These are phyloP conservation scores for Procambarus virginalis DNA, from an alignment of 1,140 invertebrate species.

Conservation along the genomic window DNA sequence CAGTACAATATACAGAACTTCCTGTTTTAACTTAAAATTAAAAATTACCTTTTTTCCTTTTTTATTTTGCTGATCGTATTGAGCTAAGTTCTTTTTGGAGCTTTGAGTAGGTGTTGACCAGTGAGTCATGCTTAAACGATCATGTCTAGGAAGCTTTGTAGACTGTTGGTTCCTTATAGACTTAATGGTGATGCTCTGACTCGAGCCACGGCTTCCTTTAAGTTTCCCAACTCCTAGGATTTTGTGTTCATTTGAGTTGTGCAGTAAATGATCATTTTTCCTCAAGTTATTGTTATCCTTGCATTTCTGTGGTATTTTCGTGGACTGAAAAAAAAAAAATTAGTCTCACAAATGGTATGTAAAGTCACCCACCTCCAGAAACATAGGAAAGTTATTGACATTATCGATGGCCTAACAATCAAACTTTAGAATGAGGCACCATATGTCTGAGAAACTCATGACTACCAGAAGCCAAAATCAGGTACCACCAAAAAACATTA, in stretches of 20 bases:
- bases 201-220: neutral
- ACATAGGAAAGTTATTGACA: too few species aligned
- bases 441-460: too few species aligned
- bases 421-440: too few species aligned
- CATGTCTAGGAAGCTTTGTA: neutral
- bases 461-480: too few species aligned
- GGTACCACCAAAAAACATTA: too few species aligned
- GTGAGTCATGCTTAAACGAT: neutral
- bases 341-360: too few species aligned
- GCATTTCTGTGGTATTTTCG: neutral
- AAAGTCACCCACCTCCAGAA: too few species aligned
- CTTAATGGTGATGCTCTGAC: neutral
- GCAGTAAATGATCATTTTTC: neutral
- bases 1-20: too few species aligned
- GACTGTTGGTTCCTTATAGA: neutral
- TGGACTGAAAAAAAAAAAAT: neutral
- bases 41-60: constrained; percentile 1
- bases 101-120: neutral
- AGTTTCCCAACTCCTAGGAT: neutral
- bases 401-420: too few species aligned
- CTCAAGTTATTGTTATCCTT: neutral
- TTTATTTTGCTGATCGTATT: neutral
- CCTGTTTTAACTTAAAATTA: neutral
- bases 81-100: neutral
- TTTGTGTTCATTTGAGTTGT: neutral